Evolutionary conservation across 2,113 vertebrate genomes (phyloP), one percentile per base, ranked within the genome.

Genomic region (Echinops telfairi): DNA sequence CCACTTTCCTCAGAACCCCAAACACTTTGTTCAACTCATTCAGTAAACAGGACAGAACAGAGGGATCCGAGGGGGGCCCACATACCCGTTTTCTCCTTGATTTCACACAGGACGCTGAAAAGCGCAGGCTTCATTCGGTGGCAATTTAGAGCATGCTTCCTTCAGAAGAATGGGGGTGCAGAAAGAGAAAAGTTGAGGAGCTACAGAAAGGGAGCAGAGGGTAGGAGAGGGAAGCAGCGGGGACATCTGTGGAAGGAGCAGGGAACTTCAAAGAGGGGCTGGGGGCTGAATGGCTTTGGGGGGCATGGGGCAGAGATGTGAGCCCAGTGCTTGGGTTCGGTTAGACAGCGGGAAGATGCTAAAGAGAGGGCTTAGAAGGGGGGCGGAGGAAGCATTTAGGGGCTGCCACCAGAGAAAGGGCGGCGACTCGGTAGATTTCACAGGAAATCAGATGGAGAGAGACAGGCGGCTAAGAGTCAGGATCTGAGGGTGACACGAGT

Each of bases 71-170:
- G 60, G 64, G 60, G 33, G 38, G 83, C 73, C 58, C 80, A 96
- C 97, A 22, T 97, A 99, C 99, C 99, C 25, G 99, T 99, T 97
- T 99, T 99, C 97, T 99, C 99, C 98, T 99, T 99, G 98, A 99
- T 99, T 97, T 99, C 99, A 94, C 99, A 99, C 96, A 99, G 98
- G 95, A 99, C 99, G 29, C 98, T 99, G 98, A 99, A 99, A 95
- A 99, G 98, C 87, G 99, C 99, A 79, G 99, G 99, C 96, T 99
- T 99, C 99, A 99, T 99, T 96, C 99, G 98, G 98, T 99, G 99
- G 97, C 99, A 99, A 98, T 99, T 99, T 97, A 99, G 97, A 90
- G 97, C 97, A 1, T 98, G 97, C 93, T 98, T 98, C 97, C 97
- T 98, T 95, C 71, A 88, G 71, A 89, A 91, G 57, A 94, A 89